A percentile compares a stretch with the other conserved stretches of the same genome.
phyloP scores from a whole-genome alignment of 2,888 invertebrate genomes.

The Netelia virgata region DNA sequence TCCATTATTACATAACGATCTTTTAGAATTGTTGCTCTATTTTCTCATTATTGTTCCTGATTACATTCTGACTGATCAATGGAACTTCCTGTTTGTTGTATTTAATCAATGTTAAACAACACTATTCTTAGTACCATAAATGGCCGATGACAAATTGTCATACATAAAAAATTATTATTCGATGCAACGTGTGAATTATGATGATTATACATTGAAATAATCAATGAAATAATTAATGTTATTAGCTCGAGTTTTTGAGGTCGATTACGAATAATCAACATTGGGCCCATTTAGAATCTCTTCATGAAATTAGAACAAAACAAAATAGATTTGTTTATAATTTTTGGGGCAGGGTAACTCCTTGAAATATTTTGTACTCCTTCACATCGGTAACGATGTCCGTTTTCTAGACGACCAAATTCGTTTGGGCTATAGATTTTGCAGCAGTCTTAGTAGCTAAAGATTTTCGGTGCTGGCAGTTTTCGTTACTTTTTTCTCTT shows the following conservation, averaged over 20 bases:
- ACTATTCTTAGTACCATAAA: not conserved
- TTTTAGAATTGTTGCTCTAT: not conserved
- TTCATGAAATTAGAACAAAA: too few relatives aligned
- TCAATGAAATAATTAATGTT: too few relatives aligned
- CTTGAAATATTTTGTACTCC: too few relatives aligned
- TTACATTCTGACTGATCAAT: not conserved
- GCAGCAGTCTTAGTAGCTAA: not conserved
- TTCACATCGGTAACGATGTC: too few relatives aligned
- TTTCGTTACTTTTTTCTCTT: not conserved
- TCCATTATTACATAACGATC: constrained; percentile 43
- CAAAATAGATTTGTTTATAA: too few relatives aligned
- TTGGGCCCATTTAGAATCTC: too few relatives aligned
- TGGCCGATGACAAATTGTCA: not conserved
- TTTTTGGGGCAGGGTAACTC: too few relatives aligned
- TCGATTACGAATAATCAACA: too few relatives aligned
- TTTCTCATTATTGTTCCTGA: not conserved
- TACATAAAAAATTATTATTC: not conserved
- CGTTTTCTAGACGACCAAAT: not conserved
- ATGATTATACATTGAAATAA: too few relatives aligned
- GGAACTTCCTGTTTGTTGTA: not conserved
- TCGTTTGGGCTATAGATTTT: not conserved
- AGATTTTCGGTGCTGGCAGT: not conserved
- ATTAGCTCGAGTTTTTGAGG: too few relatives aligned
- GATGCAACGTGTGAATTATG: too few relatives aligned
- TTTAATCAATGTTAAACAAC: not conserved